A percentile compares a stretch with the other conserved stretches of the same genome.
These are phyloP conservation scores for Lasioglossum figueresi DNA, from an alignment of 2,888 invertebrate species.

Conservation along the genomic window DNA sequence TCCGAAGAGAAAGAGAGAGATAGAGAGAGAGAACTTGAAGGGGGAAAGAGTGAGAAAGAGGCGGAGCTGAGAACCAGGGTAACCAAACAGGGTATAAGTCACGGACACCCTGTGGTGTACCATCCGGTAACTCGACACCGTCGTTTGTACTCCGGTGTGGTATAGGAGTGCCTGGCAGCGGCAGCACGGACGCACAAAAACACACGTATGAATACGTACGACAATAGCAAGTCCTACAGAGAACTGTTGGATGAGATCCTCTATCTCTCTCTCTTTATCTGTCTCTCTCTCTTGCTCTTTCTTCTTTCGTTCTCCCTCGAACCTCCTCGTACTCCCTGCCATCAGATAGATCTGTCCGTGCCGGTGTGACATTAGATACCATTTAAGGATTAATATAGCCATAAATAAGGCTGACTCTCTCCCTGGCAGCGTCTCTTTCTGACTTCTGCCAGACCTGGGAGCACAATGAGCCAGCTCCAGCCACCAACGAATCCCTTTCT, in stretches of 20 bases:
- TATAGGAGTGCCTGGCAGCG: conserved; percentile 75
- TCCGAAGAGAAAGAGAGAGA: not conserved
- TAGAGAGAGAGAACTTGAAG: not conserved
- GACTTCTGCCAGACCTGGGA: conserved; percentile 43
- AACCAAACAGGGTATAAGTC: conserved; percentile 81
- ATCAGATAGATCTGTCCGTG: conserved; percentile 79
- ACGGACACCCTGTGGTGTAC: conserved; percentile 83
- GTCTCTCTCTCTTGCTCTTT: conserved; percentile 44
- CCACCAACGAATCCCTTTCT: conserved; percentile 62
- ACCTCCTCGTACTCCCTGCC: conserved; percentile 57
- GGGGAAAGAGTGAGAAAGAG: conserved; percentile 35
- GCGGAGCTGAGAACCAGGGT: conserved; percentile 71
- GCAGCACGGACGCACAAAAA: conserved; percentile 79
- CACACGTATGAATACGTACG: conserved; percentile 82
- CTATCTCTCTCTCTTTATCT: conserved; percentile 18
- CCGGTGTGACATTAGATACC: conserved; percentile 83
- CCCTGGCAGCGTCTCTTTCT: conserved; percentile 47
- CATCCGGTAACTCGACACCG: conserved; percentile 84
- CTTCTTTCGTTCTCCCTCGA: conserved; percentile 22
- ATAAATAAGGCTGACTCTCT: conserved; percentile 79
- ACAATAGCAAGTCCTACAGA: conserved; percentile 81
- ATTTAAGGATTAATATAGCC: conserved; percentile 84
- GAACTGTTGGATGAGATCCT: conserved; percentile 68
- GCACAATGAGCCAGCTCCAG: conserved; percentile 57
- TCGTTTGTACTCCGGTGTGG: conserved; percentile 81